Conservation (phyloP, 2,113 vertebrate genomes). For the Catharus minimus region DNA sequence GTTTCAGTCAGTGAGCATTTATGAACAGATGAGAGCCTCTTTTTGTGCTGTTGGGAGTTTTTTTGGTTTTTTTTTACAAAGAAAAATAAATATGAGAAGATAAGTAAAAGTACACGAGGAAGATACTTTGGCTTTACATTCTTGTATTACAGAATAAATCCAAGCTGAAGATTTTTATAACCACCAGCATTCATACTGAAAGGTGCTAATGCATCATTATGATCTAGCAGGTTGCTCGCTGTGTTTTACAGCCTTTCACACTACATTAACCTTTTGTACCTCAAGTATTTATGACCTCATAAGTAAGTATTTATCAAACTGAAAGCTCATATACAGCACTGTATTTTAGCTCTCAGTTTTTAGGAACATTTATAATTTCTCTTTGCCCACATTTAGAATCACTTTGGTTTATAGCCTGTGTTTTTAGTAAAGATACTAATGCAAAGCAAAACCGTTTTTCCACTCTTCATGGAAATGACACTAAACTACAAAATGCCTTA, state of each 20-base stretch:
- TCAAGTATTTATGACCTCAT: constrained; percentile 82
- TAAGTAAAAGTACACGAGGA: not conserved
- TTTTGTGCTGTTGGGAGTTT: not conserved
- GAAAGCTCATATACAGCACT: constrained; percentile 73
- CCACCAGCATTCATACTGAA: constrained; percentile 57
- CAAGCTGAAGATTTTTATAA: constrained; percentile 64
- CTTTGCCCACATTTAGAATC: constrained; percentile 59
- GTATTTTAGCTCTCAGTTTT: constrained; percentile 64
- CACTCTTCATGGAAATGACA: not conserved
- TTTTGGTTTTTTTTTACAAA: not conserved
- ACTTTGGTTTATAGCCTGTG: not conserved
- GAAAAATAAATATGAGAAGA: constrained; percentile 22
- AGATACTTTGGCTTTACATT: constrained; percentile 21
- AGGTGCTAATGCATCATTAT: constrained; percentile 79
- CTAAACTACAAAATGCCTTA: not conserved
- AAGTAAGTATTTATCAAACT: constrained; percentile 84
- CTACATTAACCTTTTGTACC: constrained; percentile 87
- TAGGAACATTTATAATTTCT: constrained; percentile 64
- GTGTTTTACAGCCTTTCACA: constrained; percentile 82
- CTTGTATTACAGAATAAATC: constrained; percentile 23
- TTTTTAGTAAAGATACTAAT: not conserved
- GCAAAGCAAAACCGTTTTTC: not conserved
- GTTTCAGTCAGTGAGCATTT: constrained; percentile 60
- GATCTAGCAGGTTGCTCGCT: constrained; percentile 78
- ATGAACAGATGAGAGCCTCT: not conserved